Percentiles rank a stretch among this genome's conserved stretches.
Conservation (phyloP, 23 tunicate species). For the Trididemnum clinides region DNA sequence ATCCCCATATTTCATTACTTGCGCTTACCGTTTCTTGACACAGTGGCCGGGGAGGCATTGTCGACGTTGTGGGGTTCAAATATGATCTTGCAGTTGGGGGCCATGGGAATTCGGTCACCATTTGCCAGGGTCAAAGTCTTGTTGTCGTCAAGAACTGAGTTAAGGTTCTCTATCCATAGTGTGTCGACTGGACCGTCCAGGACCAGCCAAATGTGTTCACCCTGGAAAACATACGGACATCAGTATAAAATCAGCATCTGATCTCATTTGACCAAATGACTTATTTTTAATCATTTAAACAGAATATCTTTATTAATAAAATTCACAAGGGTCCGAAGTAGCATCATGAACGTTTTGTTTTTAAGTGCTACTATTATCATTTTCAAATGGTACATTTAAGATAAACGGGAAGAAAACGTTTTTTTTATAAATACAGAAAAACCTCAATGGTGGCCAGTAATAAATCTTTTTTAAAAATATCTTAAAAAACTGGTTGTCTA, state of each 20-base stretch:
- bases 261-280: not conserved
- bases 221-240: constrained; percentile 40
- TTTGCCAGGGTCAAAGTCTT: constrained; percentile 87
- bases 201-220: constrained; percentile 89
- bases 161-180: constrained; percentile 84
- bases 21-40: constrained; percentile 75
- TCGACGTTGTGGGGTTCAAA: constrained; percentile 91
- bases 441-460: too few relatives aligned
- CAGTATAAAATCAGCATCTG: not conserved
- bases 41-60: constrained; percentile 94
- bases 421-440: too few relatives aligned
- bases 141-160: constrained; percentile 89
- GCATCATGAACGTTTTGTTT: too few relatives aligned
- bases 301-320: too few relatives aligned
- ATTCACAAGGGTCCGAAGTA: too few relatives aligned
- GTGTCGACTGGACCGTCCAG: constrained; percentile 90
- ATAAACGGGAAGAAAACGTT: too few relatives aligned
- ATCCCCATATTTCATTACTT: too few relatives aligned
- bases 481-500: not conserved
- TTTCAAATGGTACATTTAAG: too few relatives aligned
- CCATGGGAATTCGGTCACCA: constrained; percentile 92
- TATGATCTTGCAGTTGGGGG: constrained; percentile 86
- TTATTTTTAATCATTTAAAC: too few relatives aligned
- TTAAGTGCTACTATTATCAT: too few relatives aligned
- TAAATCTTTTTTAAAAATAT: too few relatives aligned